A percentile compares a stretch with the other conserved stretches of the same genome.
Conservation (phyloP, 2,888 invertebrate species). For the Trichacis sp. region DNA sequence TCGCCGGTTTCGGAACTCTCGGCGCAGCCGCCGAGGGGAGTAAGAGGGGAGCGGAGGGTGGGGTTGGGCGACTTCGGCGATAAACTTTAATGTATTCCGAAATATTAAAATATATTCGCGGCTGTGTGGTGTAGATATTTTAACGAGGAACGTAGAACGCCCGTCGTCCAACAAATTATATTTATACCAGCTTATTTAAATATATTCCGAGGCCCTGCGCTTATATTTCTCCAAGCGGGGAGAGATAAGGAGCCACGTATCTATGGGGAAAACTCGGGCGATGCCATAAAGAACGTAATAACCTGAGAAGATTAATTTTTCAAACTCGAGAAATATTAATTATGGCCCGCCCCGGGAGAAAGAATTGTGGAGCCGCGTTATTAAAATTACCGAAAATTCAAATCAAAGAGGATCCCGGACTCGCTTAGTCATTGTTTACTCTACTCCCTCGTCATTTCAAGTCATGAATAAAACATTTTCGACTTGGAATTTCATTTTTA, state of each 20-base stretch:
- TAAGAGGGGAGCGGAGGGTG: slow-evolving; percentile 1
- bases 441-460: no score
- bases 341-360: slow-evolving; percentile 31
- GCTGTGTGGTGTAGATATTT: slow-evolving; percentile 65
- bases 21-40: no score
- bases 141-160: slow-evolving; percentile 54
- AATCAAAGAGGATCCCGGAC: slow-evolving; percentile 10
- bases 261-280: slow-evolving; percentile 38
- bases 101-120: slow-evolving; percentile 69
- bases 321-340: slow-evolving; percentile 44
- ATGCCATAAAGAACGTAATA: slow-evolving; percentile 44
- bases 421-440: not conserved
- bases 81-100: slow-evolving; percentile 69
- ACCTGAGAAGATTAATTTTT: slow-evolving; percentile 42
- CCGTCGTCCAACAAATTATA: slow-evolving; percentile 60
- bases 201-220: slow-evolving; percentile 55
- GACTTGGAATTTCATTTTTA: no score
- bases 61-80: slow-evolving; percentile 52
- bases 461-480: no score
- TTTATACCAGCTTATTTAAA: slow-evolving; percentile 64
- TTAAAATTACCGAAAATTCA: slow-evolving; percentile 36
- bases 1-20: no score
- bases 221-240: slow-evolving; percentile 50
- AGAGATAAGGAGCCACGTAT: slow-evolving; percentile 42
- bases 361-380: slow-evolving; percentile 31